Percentiles rank a stretch among this genome's conserved stretches.
phyloP scores from a whole-genome alignment of 2,113 vertebrate genomes.

The Gambusia affinis region DNA sequence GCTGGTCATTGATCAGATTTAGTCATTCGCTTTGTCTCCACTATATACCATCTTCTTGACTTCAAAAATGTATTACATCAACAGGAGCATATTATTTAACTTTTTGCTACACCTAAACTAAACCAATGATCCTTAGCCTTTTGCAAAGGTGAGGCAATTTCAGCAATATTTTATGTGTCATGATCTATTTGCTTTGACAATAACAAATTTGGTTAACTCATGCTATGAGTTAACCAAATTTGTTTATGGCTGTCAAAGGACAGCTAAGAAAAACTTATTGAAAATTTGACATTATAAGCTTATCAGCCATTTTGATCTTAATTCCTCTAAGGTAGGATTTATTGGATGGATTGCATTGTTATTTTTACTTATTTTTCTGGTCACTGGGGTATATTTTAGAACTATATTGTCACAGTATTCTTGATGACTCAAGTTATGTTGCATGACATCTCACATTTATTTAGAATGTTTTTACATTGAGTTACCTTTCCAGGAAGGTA shows the following conservation, averaged over 20 bases:
- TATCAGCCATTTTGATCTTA: neutral
- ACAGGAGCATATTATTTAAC: neutral
- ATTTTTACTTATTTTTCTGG: neutral
- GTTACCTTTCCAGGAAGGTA: constrained; percentile 5
- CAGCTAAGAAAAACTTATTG: neutral
- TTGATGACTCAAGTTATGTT: constrained; percentile 18
- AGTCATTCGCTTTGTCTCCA: constrained; percentile 2
- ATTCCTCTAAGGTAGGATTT: neutral
- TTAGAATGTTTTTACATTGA: constrained; percentile 9
- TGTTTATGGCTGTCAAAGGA: too few relatives aligned
- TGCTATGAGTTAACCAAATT: too few relatives aligned
- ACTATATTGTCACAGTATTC: neutral
- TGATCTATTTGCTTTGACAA: too few relatives aligned
- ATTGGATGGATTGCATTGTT: neutral
- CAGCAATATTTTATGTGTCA: neutral
- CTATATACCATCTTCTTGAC: neutral
- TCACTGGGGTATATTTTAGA: neutral
- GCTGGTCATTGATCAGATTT: constrained; percentile 4
- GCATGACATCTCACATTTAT: constrained; percentile 16
- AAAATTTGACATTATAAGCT: neutral
- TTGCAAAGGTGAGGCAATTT: neutral
- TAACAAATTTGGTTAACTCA: too few relatives aligned
- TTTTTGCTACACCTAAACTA: neutral
- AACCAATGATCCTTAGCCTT: constrained; percentile 1
- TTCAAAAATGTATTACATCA: constrained; percentile 21